Percentiles rank a stretch among this genome's conserved stretches.
Conservation (phyloP, 2,888 invertebrate species). For the Stenichneumon culpator region DNA sequence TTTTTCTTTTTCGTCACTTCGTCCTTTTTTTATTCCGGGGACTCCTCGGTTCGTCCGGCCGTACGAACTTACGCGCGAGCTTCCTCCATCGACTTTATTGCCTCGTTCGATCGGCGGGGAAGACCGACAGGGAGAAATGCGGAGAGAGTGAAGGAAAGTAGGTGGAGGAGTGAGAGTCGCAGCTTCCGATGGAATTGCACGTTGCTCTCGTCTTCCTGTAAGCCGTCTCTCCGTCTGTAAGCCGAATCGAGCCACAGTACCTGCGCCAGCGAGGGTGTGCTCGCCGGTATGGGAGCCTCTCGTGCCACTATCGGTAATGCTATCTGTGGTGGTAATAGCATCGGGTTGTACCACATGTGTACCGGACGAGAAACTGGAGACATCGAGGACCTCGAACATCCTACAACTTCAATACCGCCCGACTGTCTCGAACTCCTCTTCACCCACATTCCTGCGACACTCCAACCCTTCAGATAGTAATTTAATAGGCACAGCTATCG, state of each 20-base stretch:
- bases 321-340: constrained; percentile 50
- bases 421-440: neutral
- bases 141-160: neutral
- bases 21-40: constrained; percentile 28
- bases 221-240: constrained; percentile 43
- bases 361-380: constrained; percentile 36
- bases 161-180: constrained; percentile 26
- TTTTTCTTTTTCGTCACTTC: constrained; percentile 39
- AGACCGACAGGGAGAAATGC: constrained; percentile 2
- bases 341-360: constrained; percentile 17
- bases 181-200: constrained; percentile 59
- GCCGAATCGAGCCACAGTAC: constrained; percentile 29
- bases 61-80: constrained; percentile 63
- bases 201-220: constrained; percentile 45
- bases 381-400: constrained; percentile 33
- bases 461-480: neutral
- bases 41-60: constrained; percentile 44
- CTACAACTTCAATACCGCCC: constrained; percentile 25
- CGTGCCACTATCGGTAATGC: constrained; percentile 41
- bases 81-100: constrained; percentile 68
- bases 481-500: neutral
- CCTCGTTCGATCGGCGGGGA: constrained; percentile 57
- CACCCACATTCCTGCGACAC: constrained; percentile 17
- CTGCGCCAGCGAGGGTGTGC: neutral
- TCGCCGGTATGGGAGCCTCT: constrained; percentile 10